Evolutionary conservation across 1,140 invertebrate genomes (phyloP).

Genomic region (Sweltsa coloradensis): DNA sequence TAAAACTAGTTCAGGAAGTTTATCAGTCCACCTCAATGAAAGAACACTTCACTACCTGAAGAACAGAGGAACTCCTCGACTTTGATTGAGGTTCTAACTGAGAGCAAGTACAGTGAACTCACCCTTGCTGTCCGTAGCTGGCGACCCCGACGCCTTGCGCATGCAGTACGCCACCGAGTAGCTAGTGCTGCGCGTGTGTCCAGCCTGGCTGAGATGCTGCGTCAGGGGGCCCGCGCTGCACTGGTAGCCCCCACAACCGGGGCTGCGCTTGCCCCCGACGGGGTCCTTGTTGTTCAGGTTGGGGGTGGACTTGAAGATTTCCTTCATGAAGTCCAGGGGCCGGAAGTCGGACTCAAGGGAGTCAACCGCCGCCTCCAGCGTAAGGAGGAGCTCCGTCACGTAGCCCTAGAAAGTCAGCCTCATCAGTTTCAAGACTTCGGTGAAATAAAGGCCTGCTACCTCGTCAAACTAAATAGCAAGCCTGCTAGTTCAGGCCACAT

Average conservation of each 20-base stretch:
- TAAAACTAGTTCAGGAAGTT: too few relatives aligned
- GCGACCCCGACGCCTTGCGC: slow-evolving; percentile 48
- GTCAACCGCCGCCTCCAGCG: slow-evolving; percentile 88
- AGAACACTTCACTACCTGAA: too few relatives aligned
- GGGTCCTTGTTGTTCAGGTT: slow-evolving; percentile 84
- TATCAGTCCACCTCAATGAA: too few relatives aligned
- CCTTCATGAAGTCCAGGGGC: slow-evolving; percentile 78
- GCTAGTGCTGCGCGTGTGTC: slow-evolving; percentile 80
- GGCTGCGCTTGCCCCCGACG: slow-evolving; percentile 39
- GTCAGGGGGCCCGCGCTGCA: slow-evolving; percentile 25
- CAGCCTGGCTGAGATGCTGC: slow-evolving; percentile 37
- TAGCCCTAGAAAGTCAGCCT: too few relatives aligned
- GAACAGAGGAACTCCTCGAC: too few relatives aligned
- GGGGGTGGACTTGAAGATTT: slow-evolving; percentile 92
- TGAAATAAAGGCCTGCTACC: slow-evolving; percentile 1
- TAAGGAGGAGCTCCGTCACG: slow-evolving; percentile 92
- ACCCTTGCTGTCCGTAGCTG: slow-evolving; percentile 32
- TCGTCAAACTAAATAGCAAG: too few relatives aligned
- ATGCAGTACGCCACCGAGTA: slow-evolving; percentile 81
- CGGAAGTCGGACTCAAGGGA: slow-evolving; percentile 75
- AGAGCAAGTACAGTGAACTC: too few relatives aligned
- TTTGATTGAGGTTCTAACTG: too few relatives aligned
- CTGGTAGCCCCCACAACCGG: slow-evolving; percentile 24
- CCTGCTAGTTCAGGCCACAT: too few relatives aligned
- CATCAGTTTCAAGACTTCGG: too few relatives aligned